Evolutionary conservation across 2,888 invertebrate species (phyloP), one percentile per base, ranked within the genome.

Genomic region (Ceratothoa steindachneri): DNA sequence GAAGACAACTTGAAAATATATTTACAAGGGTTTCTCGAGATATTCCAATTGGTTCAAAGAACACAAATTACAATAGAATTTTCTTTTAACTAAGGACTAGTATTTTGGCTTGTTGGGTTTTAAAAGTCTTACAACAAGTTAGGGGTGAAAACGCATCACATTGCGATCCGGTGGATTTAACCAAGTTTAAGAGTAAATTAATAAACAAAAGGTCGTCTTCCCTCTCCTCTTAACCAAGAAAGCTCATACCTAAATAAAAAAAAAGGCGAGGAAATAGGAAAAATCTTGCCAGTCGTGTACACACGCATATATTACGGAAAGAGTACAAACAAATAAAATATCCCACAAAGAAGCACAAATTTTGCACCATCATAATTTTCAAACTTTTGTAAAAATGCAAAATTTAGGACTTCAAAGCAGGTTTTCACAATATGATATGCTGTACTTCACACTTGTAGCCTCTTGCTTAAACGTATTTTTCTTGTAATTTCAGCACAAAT

Each of bases 21-120:
- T 41, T 41, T 41, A 41, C 41, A 41, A 9, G 15, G 5, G 15
- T 5, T 15, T 41, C 41, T 41, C 41, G 41, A 5, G 5, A 41
- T 15, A 5, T 41, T 41, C 41, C 41, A 41, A 41, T 41, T 41
- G 15, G 5, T 15, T 41, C 41, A 15, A 15, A 41, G 41, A 41
- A n/a, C n/a, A n/a, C n/a, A n/a, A n/a, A n/a, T n/a, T n/a, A n/a
- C n/a, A n/a, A n/a, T n/a, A n/a, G n/a, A n/a, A n/a, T 41, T 41
- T 15, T 41, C 15, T 41, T 41, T 60, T 60, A 60, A 60, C 60
- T 60, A 60, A 1, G 60, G 60, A 60, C 22, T 60, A 55, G 60
- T 60, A 60, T 60, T 60, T 60, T 60, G 60, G 60, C 60, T 60
- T 60, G 41, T 41, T 15, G 15, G 41, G 41, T 5, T 41, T 5